Conservation (phyloP, 2,113 vertebrate genomes). For the Rattus rattus region DNA sequence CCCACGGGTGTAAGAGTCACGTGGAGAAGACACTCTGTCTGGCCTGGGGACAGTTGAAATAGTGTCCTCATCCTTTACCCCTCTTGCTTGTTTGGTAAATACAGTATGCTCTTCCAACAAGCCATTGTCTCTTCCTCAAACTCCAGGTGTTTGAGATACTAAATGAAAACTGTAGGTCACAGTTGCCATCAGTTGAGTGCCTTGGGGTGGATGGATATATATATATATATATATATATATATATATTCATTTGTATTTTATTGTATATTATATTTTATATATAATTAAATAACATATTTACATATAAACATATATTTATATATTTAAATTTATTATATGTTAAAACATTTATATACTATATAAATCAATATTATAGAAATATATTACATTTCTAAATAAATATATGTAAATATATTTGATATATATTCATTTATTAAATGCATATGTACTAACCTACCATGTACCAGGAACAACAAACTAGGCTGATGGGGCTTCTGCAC, state of each 20-base stretch:
- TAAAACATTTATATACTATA: too few relatives aligned
- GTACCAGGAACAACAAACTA: not conserved
- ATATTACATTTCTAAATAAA: not conserved
- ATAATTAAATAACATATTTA: too few relatives aligned
- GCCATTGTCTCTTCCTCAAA: not conserved
- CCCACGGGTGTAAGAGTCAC: not conserved
- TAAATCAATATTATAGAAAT: too few relatives aligned
- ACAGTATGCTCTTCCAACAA: not conserved
- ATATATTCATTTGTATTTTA: too few relatives aligned
- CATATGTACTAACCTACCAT: not conserved
- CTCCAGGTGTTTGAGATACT: not conserved
- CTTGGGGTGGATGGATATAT: not conserved
- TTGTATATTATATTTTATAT: too few relatives aligned
- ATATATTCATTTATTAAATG: not conserved
- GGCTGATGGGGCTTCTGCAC: not conserved
- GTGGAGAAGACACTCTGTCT: not conserved
- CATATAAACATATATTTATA: not conserved
- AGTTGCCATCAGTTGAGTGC: not conserved
- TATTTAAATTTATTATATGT: too few relatives aligned
- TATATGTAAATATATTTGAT: not conserved
- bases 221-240: not conserved
- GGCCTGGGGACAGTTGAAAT: not conserved
- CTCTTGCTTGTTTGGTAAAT: not conserved
- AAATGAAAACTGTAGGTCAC: not conserved
- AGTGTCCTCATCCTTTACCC: fast-evolving